Evolutionary conservation across 2,888 invertebrate species (phyloP).

Genomic region (Sphinx pinastri): DNA sequence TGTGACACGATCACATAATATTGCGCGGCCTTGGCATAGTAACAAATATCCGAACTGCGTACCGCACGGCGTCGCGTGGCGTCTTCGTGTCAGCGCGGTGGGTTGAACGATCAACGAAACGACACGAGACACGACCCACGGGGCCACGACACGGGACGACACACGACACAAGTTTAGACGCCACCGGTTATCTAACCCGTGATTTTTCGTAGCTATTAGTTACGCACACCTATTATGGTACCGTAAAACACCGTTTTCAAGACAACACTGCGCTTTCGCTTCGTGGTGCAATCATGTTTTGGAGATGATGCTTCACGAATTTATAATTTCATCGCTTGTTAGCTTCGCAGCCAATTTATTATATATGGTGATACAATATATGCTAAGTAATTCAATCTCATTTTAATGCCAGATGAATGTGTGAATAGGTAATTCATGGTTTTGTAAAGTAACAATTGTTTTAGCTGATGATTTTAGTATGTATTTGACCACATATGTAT

Average conservation of each 20-base stretch:
- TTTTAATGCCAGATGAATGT: background rate
- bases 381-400: background rate
- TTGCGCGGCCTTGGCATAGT: constrained; percentile 69
- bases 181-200: constrained; percentile 10
- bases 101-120: constrained; percentile 36
- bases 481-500: background rate
- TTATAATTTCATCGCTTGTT: background rate
- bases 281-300: background rate
- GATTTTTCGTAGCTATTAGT: constrained; percentile 36
- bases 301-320: background rate
- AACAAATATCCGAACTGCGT: constrained; percentile 47
- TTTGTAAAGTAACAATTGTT: no score
- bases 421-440: no score
- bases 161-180: background rate
- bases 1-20: constrained; percentile 62
- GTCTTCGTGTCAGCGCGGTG: constrained; percentile 42
- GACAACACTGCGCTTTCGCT: background rate
- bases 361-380: background rate
- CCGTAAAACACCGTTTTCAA: constrained; percentile 23
- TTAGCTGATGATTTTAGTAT: no score
- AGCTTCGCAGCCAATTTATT: background rate
- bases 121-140: background rate
- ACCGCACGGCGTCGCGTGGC: constrained; percentile 39
- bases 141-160: background rate
- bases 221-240: constrained; percentile 44